These are phyloP conservation scores for Hexactinellida sp. DNA, from an alignment of 37 sponge, comb jelly and placozoan species.

Conservation along the genomic window DNA sequence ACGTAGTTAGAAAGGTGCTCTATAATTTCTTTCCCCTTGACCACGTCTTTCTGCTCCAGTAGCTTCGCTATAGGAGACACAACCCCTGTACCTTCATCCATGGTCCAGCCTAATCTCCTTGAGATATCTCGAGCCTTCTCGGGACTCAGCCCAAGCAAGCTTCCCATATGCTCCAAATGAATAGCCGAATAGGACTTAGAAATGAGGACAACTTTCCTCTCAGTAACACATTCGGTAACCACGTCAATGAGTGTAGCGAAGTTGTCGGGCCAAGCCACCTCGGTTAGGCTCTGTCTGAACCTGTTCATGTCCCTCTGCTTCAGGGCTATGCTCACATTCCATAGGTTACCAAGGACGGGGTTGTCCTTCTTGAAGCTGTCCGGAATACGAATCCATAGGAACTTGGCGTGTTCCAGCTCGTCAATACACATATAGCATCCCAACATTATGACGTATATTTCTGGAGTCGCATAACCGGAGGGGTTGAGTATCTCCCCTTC, in stretches of 20 bases:
- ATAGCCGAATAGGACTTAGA: slow-evolving; percentile 4
- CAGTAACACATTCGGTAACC: neutral
- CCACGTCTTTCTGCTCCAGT: neutral
- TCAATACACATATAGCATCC: neutral
- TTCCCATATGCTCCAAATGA: neutral
- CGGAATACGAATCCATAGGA: neutral
- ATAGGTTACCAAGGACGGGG: neutral
- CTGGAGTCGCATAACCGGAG: neutral
- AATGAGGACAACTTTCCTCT: neutral
- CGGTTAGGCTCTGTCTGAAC: neutral
- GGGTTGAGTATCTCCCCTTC: neutral
- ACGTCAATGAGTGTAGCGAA: neutral
- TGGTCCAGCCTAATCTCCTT: neutral
- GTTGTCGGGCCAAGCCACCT: neutral
- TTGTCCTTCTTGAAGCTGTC: neutral
- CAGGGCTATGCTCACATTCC: neutral
- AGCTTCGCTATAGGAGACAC: neutral
- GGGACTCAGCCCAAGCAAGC: neutral
- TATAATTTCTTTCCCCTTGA: neutral
- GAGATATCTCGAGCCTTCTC: neutral
- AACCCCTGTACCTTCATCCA: neutral
- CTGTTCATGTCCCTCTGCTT: neutral
- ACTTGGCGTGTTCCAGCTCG: slow-evolving; percentile 4
- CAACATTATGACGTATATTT: neutral
- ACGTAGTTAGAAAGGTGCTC: slow-evolving; percentile 1